Conservation (phyloP, 2,113 vertebrate genomes). For the Phocoena phocoena region DNA sequence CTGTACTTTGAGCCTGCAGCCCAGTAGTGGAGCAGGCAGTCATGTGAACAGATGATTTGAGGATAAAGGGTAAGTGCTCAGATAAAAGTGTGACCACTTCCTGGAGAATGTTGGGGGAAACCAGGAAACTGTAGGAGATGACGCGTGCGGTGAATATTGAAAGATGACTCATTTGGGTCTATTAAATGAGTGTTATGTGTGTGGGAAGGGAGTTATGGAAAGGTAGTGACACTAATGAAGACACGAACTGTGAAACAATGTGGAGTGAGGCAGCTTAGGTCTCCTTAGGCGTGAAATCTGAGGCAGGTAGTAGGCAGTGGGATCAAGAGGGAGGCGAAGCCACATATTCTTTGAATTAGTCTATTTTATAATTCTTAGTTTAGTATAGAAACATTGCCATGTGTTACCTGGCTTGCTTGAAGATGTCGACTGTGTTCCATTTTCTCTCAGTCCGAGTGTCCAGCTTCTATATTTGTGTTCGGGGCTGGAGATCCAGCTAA, state of each 20-base stretch:
- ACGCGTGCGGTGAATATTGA: background rate
- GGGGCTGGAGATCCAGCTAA: background rate
- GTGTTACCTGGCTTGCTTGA: background rate
- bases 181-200: background rate
- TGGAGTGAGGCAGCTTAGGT: background rate
- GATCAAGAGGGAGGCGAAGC: background rate
- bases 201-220: background rate
- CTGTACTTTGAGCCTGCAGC: background rate
- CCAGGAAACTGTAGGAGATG: background rate
- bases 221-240: background rate
- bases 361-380: background rate
- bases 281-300: background rate
- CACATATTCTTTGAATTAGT: background rate
- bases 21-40: background rate
- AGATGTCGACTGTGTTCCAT: background rate
- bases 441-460: background rate
- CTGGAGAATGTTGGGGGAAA: background rate
- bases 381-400: background rate
- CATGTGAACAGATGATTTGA: background rate
- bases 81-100: background rate
- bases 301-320: background rate
- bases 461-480: background rate
- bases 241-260: background rate
- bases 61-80: background rate
- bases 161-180: background rate